Percentiles rank a stretch among this genome's conserved stretches.
phyloP scores from a whole-genome alignment of 2,797 vertebrate genomes.

The Alcedo quadribrachys region DNA sequence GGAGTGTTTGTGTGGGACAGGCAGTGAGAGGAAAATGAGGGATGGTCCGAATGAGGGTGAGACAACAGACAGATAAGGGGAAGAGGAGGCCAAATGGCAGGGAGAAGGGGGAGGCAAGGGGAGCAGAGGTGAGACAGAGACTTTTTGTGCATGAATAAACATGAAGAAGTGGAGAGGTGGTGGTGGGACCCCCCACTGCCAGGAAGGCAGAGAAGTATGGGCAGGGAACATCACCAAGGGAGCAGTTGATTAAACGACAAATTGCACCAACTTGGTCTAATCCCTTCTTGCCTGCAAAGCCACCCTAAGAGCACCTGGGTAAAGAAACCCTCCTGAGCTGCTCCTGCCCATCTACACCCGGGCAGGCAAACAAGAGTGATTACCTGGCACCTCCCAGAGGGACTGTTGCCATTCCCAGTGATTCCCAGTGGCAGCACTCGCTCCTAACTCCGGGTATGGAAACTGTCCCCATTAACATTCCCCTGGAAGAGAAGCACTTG shows the following conservation, averaged over 20 bases:
- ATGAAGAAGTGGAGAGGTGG: background rate
- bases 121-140: conserved; percentile 1
- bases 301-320: background rate
- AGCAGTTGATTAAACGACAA: conserved; percentile 2
- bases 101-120: background rate
- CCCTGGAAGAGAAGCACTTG: conserved; percentile 47
- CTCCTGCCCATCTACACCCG: background rate
- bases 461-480: conserved; percentile 25
- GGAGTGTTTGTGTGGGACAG: background rate
- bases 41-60: conserved; percentile 2
- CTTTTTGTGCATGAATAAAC: conserved; percentile 45
- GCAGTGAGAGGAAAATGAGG: conserved; percentile 45
- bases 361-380: background rate
- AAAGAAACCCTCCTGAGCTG: background rate
- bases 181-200: background rate
- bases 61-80: conserved; percentile 23
- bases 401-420: too few species aligned
- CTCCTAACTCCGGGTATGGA: background rate
- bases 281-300: background rate
- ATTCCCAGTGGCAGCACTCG: background rate
- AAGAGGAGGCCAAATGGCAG: conserved; percentile 49
- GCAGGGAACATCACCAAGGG: background rate
- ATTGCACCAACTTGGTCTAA: background rate
- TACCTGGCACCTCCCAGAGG: background rate
- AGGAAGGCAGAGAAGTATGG: background rate